Percentiles rank a stretch among this genome's conserved stretches.
These are phyloP conservation scores for Sisyra terminalis DNA, from an alignment of 2,888 invertebrate species.

Conservation along the genomic window DNA sequence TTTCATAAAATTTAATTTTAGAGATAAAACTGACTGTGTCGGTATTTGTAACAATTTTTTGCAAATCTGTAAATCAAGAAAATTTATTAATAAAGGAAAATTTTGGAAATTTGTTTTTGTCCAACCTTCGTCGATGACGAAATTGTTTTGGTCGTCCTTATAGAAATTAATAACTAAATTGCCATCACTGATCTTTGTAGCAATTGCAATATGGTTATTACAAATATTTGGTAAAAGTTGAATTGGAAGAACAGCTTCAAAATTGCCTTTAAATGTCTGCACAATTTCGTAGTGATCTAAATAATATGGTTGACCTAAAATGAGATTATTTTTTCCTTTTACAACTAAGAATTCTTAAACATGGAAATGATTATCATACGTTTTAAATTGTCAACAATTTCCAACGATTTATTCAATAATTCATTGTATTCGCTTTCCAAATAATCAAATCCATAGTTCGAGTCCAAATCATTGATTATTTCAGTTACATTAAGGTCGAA, in stretches of 20 bases:
- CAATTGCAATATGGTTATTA: not conserved
- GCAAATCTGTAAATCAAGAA: not conserved
- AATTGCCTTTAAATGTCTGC: conserved; percentile 13
- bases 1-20: not conserved
- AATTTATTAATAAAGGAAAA: not conserved
- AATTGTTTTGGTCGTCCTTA: not conserved
- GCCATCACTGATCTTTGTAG: not conserved
- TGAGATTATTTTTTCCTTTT: no score
- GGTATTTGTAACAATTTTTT: not conserved
- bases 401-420: conserved; percentile 15
- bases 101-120: not conserved
- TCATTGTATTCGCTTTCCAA: conserved; percentile 1
- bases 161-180: conserved; percentile 1
- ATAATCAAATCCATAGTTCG: conserved; percentile 10
- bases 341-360: no score
- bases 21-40: not conserved
- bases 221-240: not conserved
- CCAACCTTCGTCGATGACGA: conserved; percentile 4
- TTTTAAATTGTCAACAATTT: conserved; percentile 20
- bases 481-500: conserved; percentile 20
- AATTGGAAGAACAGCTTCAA: conserved; percentile 4
- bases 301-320: conserved; percentile 21
- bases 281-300: conserved; percentile 17
- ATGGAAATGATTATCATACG: conserved; percentile 19
- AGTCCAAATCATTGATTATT: conserved; percentile 18